Conservation (phyloP, 2,888 invertebrate genomes). For the Limnephilus lunatus region DNA sequence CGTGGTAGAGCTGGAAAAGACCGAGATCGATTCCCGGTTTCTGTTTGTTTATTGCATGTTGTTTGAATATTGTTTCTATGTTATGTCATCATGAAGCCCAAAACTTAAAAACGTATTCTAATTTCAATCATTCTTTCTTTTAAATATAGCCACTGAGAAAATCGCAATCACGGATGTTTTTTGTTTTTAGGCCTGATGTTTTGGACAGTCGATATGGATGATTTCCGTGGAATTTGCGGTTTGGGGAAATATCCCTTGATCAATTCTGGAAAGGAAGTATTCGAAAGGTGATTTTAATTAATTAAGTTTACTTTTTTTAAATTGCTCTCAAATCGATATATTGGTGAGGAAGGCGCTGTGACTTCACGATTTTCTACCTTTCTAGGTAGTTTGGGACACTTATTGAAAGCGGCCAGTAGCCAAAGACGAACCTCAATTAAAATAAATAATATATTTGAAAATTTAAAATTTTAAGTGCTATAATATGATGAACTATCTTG, state of each 20-base stretch:
- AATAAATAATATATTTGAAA: background rate
- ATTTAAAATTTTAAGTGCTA: background rate
- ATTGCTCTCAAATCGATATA: background rate
- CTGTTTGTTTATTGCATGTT: too few relatives aligned
- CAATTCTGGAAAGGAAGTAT: slow-evolving; percentile 81
- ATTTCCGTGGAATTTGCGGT: slow-evolving; percentile 80
- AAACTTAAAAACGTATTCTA: too few relatives aligned
- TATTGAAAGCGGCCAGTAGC: background rate
- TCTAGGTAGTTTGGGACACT: background rate
- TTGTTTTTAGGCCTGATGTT: slow-evolving; percentile 79
- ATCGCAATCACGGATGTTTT: background rate
- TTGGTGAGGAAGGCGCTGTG: background rate
- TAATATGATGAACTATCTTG: background rate
- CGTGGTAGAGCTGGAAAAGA: too few relatives aligned
- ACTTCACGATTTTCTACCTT: background rate
- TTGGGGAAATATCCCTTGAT: slow-evolving; percentile 82
- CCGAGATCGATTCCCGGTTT: too few relatives aligned
- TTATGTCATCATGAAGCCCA: too few relatives aligned
- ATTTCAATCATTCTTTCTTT: background rate
- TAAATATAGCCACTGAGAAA: background rate
- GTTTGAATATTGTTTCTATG: too few relatives aligned
- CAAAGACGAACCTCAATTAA: background rate
- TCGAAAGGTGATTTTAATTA: slow-evolving; percentile 68
- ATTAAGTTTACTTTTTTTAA: background rate
- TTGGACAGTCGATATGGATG: slow-evolving; percentile 86